These are phyloP conservation scores for Apodemus agrarius DNA, from an alignment of 2,797 vertebrate species.

Conservation along the genomic window DNA sequence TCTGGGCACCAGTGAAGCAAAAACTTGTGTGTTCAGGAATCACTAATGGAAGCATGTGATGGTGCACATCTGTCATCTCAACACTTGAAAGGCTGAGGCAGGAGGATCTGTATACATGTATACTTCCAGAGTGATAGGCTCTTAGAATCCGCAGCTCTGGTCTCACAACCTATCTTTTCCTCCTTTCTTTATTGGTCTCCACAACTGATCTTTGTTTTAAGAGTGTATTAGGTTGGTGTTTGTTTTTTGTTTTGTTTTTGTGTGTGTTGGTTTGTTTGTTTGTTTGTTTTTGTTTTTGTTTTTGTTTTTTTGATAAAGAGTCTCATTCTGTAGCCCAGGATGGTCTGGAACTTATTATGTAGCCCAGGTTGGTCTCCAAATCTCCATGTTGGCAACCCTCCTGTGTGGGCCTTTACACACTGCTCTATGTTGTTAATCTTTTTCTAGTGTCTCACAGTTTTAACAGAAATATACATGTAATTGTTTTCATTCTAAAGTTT, in stretches of 20 bases:
- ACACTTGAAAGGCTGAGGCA: neutral
- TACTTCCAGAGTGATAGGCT: neutral
- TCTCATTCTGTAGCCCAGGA: neutral
- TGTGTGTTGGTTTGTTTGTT: too few relatives aligned
- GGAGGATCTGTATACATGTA: neutral
- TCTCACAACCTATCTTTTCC: neutral
- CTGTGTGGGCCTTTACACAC: neutral
- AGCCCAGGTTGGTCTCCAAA: neutral
- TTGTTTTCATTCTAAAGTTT: conserved; percentile 20
- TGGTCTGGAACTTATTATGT: neutral
- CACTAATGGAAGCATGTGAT: neutral
- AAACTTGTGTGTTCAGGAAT: neutral
- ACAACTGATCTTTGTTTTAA: neutral
- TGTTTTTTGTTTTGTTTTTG: neutral
- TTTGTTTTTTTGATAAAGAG: neutral
- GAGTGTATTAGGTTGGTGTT: neutral
- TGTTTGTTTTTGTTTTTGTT: neutral
- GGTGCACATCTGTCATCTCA: neutral
- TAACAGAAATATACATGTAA: neutral
- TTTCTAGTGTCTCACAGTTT: neutral
- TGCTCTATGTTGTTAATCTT: neutral
- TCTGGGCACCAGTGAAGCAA: neutral
- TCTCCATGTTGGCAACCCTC: neutral
- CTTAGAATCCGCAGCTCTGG: neutral
- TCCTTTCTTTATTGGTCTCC: neutral